Conservation (phyloP, 1,140 invertebrate species). For the Rhyacophila brunnea region DNA sequence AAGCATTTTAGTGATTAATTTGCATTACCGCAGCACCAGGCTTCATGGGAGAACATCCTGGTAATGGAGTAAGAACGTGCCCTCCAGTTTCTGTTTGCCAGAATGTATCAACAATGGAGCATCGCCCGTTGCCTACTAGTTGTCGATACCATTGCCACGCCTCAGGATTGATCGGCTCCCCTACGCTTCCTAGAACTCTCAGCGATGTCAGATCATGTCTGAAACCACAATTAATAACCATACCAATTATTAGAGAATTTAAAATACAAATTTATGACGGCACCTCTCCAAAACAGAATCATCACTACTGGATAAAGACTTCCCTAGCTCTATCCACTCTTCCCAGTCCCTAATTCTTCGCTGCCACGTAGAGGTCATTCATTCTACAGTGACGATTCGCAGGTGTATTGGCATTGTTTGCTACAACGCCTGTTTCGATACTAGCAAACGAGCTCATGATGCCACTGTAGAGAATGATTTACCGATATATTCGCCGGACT, state of each 20-base stretch:
- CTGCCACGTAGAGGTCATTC: no score
- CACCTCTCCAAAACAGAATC: no score
- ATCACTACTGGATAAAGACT: no score
- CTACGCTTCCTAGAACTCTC: constrained; percentile 88
- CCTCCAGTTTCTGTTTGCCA: constrained; percentile 99
- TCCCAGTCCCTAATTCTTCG: no score
- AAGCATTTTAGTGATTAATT: no score
- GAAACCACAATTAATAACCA: constrained; percentile 32
- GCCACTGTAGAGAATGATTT: no score
- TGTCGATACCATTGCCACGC: constrained; percentile 98
- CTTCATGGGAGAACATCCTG: constrained; percentile 93
- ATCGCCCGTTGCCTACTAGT: constrained; percentile 76
- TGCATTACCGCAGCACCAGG: constrained; percentile 87
- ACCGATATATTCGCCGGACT: no score
- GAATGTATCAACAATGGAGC: constrained; percentile 96
- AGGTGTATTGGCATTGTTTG: no score
- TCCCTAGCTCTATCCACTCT: no score
- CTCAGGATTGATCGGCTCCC: constrained; percentile 97
- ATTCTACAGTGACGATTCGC: no score
- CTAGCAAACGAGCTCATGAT: no score
- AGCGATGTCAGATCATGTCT: constrained; percentile 64
- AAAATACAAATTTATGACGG: not conserved
- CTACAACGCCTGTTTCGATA: no score
- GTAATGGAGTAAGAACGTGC: constrained; percentile 91
- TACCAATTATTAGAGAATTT: not conserved